These are phyloP conservation scores for Lottia scabra DNA, from an alignment of 2,888 invertebrate species.

Conservation along the genomic window DNA sequence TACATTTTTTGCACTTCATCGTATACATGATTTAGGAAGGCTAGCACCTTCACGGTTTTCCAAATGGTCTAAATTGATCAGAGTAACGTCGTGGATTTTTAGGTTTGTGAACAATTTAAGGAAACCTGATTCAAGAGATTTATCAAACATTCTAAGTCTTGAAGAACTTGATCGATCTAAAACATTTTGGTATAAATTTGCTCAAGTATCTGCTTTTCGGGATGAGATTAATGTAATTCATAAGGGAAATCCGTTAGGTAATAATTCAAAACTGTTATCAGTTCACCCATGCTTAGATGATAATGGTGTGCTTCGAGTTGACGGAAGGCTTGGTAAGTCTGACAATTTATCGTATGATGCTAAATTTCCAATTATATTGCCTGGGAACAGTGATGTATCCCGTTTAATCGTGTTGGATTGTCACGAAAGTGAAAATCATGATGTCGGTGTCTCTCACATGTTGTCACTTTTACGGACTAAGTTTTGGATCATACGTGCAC, in stretches of 20 bases:
- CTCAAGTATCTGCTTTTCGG: constrained; percentile 11
- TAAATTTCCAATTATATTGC: constrained; percentile 24
- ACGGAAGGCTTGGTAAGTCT: constrained; percentile 16
- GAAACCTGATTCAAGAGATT: too few relatives aligned
- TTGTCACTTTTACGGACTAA: constrained; percentile 14
- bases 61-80: not conserved
- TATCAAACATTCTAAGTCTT: too few relatives aligned
- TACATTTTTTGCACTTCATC: too few relatives aligned
- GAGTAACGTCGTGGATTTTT: constrained; percentile 13
- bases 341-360: constrained; percentile 15
- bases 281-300: constrained; percentile 12
- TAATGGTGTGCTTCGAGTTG: constrained; percentile 8
- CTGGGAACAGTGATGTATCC: constrained; percentile 16
- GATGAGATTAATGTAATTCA: constrained; percentile 2
- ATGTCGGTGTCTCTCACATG: constrained; percentile 21
- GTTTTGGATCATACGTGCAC: constrained; percentile 26
- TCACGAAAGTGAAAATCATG: constrained; percentile 21
- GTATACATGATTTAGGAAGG: too few relatives aligned
- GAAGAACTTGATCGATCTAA: constrained; percentile 9
- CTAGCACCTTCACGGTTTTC: too few relatives aligned
- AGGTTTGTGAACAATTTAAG: too few relatives aligned
- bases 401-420: constrained; percentile 11
- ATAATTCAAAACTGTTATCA: constrained; percentile 3
- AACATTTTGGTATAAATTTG: constrained; percentile 6
- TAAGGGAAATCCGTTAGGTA: not conserved